Evolutionary conservation across 2,888 invertebrate species (phyloP).

Genomic region (Xanthorhoe spadicearia): DNA sequence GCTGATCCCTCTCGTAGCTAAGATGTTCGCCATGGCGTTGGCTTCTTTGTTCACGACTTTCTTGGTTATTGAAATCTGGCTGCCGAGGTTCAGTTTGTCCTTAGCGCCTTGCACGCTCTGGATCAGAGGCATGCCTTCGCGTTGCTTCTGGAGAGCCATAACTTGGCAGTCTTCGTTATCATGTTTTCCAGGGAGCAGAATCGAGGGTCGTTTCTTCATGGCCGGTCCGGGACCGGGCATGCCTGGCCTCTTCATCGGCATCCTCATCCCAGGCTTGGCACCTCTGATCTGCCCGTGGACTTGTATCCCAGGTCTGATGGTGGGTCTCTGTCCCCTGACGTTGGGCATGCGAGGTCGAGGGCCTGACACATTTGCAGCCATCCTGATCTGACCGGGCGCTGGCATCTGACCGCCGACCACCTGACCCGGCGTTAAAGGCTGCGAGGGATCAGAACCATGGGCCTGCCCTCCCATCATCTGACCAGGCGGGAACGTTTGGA

Average conservation of each 20-base stretch:
- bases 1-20: constrained; percentile 91
- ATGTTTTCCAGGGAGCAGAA: constrained; percentile 88
- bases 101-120: constrained; percentile 89
- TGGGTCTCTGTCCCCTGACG: constrained; percentile 65
- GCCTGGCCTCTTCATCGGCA: constrained; percentile 74
- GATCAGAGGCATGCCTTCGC: constrained; percentile 89
- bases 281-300: constrained; percentile 75
- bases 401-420: constrained; percentile 65
- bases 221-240: constrained; percentile 51
- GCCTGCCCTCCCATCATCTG: constrained; percentile 57
- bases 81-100: constrained; percentile 87
- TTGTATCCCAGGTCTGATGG: constrained; percentile 73
- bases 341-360: constrained; percentile 68
- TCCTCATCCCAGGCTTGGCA: constrained; percentile 63
- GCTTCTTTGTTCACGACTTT: constrained; percentile 88
- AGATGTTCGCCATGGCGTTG: constrained; percentile 90
- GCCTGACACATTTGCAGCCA: constrained; percentile 67
- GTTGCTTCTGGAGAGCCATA: constrained; percentile 89
- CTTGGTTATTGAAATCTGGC: constrained; percentile 89
- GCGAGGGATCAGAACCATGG: constrained; percentile 46
- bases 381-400: constrained; percentile 68
- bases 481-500: constrained; percentile 74
- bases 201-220: constrained; percentile 84
- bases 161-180: constrained; percentile 91
- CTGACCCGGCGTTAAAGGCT: constrained; percentile 53